phyloP scores from a whole-genome alignment of 2,797 vertebrate species.

The Brachyalestes nurse region DNA sequence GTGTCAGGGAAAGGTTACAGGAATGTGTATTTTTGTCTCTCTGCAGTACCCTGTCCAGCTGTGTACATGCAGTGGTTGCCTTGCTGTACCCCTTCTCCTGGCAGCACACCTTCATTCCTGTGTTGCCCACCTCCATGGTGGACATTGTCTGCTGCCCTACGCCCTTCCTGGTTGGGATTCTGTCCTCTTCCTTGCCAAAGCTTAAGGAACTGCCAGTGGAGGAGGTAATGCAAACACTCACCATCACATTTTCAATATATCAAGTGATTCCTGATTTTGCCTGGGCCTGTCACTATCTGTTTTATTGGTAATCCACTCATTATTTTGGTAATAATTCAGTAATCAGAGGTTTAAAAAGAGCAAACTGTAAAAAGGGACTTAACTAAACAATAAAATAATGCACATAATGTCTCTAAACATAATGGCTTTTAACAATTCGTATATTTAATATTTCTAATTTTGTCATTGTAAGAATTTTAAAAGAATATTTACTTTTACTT shows the following conservation, averaged over 20 bases:
- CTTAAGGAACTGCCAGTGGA: conserved; percentile 96
- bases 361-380: background rate
- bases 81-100: conserved; percentile 99
- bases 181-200: conserved; percentile 95
- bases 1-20: conserved; percentile 6
- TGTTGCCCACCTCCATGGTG: conserved; percentile 95
- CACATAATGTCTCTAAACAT: too few relatives aligned
- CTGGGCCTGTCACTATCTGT: background rate
- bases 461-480: too few relatives aligned
- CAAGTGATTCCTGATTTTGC: background rate
- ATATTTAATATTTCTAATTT: too few relatives aligned
- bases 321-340: background rate
- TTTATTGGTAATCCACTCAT: background rate
- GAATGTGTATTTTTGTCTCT: conserved; percentile 48
- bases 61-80: conserved; percentile 93
- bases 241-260: background rate
- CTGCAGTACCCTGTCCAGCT: conserved; percentile 92
- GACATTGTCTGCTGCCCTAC: conserved; percentile 99
- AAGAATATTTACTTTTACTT: too few relatives aligned
- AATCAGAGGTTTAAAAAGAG: background rate
- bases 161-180: conserved; percentile 95
- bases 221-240: conserved; percentile 79
- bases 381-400: background rate
- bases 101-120: conserved; percentile 99
- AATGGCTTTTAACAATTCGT: too few relatives aligned